Percentiles rank a stretch among this genome's conserved stretches.
phyloP scores from a whole-genome alignment of 2,888 invertebrate genomes.

The Epinotia demarniana region DNA sequence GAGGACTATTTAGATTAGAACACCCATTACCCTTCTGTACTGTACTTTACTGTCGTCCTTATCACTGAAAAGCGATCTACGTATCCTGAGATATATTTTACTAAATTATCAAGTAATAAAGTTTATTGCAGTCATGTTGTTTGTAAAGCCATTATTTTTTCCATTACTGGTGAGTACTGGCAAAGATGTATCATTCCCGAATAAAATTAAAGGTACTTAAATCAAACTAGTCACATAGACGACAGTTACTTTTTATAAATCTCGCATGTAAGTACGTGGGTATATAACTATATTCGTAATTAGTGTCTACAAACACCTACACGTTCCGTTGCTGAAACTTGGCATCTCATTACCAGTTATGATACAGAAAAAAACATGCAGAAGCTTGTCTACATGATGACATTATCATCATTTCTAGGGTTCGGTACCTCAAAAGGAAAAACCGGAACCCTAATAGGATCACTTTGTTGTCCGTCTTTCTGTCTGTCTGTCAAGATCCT shows the following conservation, averaged over 20 bases:
- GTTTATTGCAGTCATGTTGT: too few species aligned
- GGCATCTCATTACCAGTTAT: slow-evolving; percentile 41
- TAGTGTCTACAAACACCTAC: slow-evolving; percentile 22
- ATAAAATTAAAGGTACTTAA: too few species aligned
- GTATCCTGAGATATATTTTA: not conserved
- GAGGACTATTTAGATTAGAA: not conserved
- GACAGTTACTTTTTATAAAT: not conserved
- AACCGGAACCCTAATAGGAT: too few species aligned
- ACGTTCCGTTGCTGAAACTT: slow-evolving; percentile 16
- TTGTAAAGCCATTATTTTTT: too few species aligned
- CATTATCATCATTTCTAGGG: too few species aligned
- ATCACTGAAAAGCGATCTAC: not conserved
- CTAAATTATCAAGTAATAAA: too few species aligned
- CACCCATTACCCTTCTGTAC: not conserved
- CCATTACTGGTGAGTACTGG: too few species aligned
- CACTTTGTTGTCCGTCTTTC: too few species aligned
- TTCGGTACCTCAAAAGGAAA: too few species aligned
- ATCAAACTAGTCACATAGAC: not conserved
- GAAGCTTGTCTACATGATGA: not conserved
- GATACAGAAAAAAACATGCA: slow-evolving; percentile 8
- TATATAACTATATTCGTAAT: slow-evolving; percentile 5
- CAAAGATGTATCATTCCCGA: too few species aligned
- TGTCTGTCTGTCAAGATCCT: too few species aligned
- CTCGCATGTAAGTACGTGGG: not conserved
- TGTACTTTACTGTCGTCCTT: not conserved